A percentile compares a stretch with the other conserved stretches of the same genome.
Conservation (phyloP, 2,888 invertebrate genomes). For the Rosalia funebris region DNA sequence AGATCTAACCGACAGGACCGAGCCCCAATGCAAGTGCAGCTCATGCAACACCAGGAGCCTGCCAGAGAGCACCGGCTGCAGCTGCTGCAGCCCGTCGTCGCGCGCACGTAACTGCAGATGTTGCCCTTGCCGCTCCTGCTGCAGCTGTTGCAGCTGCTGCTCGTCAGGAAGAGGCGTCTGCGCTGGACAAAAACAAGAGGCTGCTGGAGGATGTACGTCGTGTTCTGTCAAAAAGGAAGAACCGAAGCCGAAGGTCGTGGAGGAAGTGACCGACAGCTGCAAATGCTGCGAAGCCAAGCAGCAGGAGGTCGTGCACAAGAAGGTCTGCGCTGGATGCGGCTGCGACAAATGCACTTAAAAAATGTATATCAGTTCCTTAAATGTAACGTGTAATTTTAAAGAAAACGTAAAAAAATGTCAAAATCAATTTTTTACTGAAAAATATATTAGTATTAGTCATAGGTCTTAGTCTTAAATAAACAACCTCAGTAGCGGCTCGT, state of each 20-base stretch:
- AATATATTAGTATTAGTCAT: too few species aligned
- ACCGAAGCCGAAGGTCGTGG: neutral
- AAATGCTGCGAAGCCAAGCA: neutral
- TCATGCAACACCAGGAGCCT: too few species aligned
- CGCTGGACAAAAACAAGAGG: neutral
- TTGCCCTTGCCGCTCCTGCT: neutral
- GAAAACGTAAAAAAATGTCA: too few species aligned
- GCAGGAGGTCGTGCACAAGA: neutral
- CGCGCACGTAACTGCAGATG: neutral
- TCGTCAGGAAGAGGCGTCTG: neutral
- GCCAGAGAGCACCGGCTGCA: neutral
- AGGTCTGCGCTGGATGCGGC: neutral
- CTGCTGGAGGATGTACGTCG: neutral
- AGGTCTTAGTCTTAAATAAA: too few species aligned
- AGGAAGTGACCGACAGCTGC: neutral
- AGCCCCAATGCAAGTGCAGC: neutral
- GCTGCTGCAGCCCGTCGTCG: neutral
- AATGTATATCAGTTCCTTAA: too few species aligned
- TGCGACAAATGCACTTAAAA: constrained; percentile 1
- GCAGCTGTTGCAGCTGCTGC: neutral
- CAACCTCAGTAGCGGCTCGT: too few species aligned
- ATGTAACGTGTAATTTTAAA: too few species aligned
- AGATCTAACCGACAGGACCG: neutral
- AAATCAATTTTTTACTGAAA: too few species aligned
- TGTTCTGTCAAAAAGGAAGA: neutral